phyloP scores from a whole-genome alignment of 2,888 invertebrate genomes.

The Chorisops tibialis region DNA sequence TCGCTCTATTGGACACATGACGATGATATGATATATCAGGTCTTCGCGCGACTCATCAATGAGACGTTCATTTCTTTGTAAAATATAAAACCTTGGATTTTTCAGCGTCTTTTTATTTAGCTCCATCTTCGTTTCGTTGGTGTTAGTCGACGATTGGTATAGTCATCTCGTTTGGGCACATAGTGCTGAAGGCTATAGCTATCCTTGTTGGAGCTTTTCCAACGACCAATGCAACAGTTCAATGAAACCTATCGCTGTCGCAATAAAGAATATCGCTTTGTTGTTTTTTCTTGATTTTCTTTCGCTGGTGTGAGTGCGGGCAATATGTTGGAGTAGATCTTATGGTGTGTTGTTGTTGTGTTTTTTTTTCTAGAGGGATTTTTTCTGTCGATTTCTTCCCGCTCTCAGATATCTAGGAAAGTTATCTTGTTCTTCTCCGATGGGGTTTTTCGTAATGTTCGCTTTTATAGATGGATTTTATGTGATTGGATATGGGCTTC shows the following conservation, averaged over 20 bases:
- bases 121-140: too few species aligned
- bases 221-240: conserved; percentile 13
- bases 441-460: conserved; percentile 12
- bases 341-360: not conserved
- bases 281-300: not conserved
- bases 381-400: conserved; percentile 23
- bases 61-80: too few species aligned
- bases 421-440: conserved; percentile 22
- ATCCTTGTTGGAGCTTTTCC: not conserved
- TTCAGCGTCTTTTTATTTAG: too few species aligned
- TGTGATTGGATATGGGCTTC: conserved; percentile 32
- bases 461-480: conserved; percentile 33
- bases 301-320: conserved; percentile 12
- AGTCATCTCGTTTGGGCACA: too few species aligned
- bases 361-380: not conserved
- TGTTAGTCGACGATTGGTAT: too few species aligned
- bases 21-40: too few species aligned
- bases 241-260: not conserved
- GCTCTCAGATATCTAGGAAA: conserved; percentile 7
- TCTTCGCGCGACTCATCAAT: too few species aligned
- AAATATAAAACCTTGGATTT: too few species aligned
- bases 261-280: conserved; percentile 3
- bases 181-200: not conserved
- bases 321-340: conserved; percentile 7
- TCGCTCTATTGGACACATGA: too few species aligned